phyloP scores from a whole-genome alignment of 1,140 invertebrate species.

The Lasaia peninsularis region DNA sequence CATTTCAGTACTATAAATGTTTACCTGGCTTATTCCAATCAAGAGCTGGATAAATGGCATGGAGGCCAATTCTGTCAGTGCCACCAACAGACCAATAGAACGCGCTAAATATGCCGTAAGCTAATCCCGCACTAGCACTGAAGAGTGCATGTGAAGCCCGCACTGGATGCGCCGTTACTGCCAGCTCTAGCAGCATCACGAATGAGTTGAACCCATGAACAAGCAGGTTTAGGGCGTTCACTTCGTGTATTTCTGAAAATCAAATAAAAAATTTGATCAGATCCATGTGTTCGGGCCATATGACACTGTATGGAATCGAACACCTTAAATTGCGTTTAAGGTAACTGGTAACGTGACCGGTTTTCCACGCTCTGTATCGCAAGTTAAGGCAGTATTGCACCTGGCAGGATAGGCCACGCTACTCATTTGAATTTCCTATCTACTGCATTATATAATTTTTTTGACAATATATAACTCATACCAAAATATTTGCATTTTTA shows the following conservation, averaged over 20 bases:
- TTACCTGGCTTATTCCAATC: conserved; percentile 69
- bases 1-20: no score
- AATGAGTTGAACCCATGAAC: conserved; percentile 86
- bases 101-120: conserved; percentile 63
- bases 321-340: no score
- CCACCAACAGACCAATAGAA: conserved; percentile 66
- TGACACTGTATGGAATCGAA: no score
- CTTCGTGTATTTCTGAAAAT: conserved; percentile 69
- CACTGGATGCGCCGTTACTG: conserved; percentile 82
- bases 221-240: conserved; percentile 83
- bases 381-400: no score
- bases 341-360: no score
- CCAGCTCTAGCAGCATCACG: conserved; percentile 86
- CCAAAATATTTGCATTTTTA: no score
- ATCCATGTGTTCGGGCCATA: no score
- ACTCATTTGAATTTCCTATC: no score
- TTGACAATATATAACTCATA: no score
- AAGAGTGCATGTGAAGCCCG: conserved; percentile 81
- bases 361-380: no score
- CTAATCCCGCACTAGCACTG: conserved; percentile 74
- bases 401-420: no score
- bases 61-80: conserved; percentile 50
- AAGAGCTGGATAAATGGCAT: conserved; percentile 58
- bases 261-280: conserved; percentile 10
- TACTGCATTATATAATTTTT: no score